These are phyloP conservation scores for Polia nebulosa DNA, from an alignment of 2,888 invertebrate genomes.

Conservation along the genomic window DNA sequence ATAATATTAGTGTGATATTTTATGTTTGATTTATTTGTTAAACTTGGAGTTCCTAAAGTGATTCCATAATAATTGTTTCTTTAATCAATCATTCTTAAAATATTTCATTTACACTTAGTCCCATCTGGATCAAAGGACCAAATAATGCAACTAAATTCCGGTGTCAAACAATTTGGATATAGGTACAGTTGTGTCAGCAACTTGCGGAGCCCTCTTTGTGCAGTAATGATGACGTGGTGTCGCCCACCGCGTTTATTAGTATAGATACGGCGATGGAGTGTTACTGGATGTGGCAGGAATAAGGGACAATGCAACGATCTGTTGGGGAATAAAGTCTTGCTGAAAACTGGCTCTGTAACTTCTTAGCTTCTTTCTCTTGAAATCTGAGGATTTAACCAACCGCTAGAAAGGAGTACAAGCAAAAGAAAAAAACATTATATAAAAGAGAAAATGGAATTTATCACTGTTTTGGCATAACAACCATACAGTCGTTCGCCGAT, in stretches of 20 bases:
- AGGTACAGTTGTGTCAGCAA: constrained; percentile 51
- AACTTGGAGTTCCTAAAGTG: too few relatives aligned
- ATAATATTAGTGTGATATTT: too few relatives aligned
- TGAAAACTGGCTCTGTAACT: neutral
- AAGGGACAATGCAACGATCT: too few relatives aligned
- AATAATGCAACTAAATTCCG: constrained; percentile 47
- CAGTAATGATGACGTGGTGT: constrained; percentile 78
- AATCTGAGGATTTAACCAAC: too few relatives aligned
- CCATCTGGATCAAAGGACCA: constrained; percentile 20
- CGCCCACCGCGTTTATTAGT: constrained; percentile 81
- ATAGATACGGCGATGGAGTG: constrained; percentile 43
- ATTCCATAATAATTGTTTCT: too few relatives aligned
- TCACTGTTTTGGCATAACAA: neutral
- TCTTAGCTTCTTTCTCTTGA: too few relatives aligned
- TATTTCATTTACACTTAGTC: constrained; percentile 6
- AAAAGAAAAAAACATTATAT: too few relatives aligned
- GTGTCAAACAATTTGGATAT: constrained; percentile 50
- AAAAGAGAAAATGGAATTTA: neutral
- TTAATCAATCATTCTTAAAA: too few relatives aligned
- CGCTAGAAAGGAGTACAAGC: too few relatives aligned
- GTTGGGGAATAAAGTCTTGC: neutral
- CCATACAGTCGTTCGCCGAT: neutral
- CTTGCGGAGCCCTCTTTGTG: constrained; percentile 72
- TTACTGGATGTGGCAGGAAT: constrained; percentile 41
- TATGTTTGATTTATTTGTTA: too few relatives aligned